Percentiles rank a stretch among this genome's conserved stretches.
Conservation (phyloP, 2,797 vertebrate species). For the Xenopus petersii region DNA sequence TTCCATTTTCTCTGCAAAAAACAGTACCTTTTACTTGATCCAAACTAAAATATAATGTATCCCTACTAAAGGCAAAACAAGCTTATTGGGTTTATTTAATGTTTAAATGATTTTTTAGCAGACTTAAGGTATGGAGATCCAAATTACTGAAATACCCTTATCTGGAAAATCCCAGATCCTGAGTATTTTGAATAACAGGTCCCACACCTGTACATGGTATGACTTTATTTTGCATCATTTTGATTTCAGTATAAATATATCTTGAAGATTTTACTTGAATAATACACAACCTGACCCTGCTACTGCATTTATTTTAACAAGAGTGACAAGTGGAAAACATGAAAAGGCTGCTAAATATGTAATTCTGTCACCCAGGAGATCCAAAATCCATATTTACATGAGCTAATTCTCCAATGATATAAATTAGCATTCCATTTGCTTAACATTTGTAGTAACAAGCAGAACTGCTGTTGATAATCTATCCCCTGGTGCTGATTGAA, state of each 20-base stretch:
- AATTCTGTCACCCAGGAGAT: conserved; percentile 37
- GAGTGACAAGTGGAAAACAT: conserved; percentile 32
- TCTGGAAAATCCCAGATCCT: no score
- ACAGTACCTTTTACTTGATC: no score
- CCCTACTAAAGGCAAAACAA: no score
- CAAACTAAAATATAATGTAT: no score
- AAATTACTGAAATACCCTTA: no score
- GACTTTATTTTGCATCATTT: neutral
- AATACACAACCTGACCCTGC: conserved; percentile 3
- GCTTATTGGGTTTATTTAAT: no score
- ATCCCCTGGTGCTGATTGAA: conserved; percentile 44
- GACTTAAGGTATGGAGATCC: no score
- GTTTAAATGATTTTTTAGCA: no score
- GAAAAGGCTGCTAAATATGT: conserved; percentile 37
- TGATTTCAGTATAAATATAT: neutral
- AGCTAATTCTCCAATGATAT: conserved; percentile 27
- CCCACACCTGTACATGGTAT: no score
- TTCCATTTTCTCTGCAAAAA: no score
- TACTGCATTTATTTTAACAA: conserved; percentile 11
- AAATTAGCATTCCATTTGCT: conserved; percentile 46
- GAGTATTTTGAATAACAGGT: no score
- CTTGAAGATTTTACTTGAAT: neutral
- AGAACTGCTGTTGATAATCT: conserved; percentile 36
- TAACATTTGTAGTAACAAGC: conserved; percentile 43
- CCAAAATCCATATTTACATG: conserved; percentile 34